Conservation (phyloP, 2,888 invertebrate genomes). For the Xanthia icteritia region DNA sequence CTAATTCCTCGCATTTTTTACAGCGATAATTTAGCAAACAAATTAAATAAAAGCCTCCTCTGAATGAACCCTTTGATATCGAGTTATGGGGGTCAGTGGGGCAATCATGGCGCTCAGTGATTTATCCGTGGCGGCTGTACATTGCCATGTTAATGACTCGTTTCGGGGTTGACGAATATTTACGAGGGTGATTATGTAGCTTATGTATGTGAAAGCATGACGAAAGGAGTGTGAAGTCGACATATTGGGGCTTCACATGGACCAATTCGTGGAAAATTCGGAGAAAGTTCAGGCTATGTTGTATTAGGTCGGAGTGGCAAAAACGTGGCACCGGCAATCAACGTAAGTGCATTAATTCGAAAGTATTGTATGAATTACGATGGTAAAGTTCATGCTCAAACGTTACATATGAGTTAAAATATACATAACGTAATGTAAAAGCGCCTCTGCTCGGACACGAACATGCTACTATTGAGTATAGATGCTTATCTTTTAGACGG, state of each 20-base stretch:
- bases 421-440: background rate
- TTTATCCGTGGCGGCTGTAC: constrained; percentile 52
- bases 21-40: constrained; percentile 46
- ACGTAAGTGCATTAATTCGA: background rate
- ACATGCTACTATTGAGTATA: background rate
- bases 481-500: background rate
- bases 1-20: constrained; percentile 11
- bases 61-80: constrained; percentile 44
- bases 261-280: background rate
- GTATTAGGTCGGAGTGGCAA: background rate
- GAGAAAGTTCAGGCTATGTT: background rate
- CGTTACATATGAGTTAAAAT: background rate
- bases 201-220: constrained; percentile 2
- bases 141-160: constrained; percentile 48
- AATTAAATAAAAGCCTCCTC: constrained; percentile 45
- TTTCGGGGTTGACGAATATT: constrained; percentile 31
- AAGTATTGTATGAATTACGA: background rate
- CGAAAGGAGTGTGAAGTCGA: background rate
- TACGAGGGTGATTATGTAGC: constrained; percentile 37
- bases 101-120: constrained; percentile 51
- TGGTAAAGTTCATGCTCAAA: background rate
- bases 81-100: constrained; percentile 58
- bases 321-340: background rate
- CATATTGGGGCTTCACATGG: background rate
- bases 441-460: background rate